Base-by-base conservation (phyloP, 2,113 vertebrate species). In the Phalacrocorax carbo region DNA sequence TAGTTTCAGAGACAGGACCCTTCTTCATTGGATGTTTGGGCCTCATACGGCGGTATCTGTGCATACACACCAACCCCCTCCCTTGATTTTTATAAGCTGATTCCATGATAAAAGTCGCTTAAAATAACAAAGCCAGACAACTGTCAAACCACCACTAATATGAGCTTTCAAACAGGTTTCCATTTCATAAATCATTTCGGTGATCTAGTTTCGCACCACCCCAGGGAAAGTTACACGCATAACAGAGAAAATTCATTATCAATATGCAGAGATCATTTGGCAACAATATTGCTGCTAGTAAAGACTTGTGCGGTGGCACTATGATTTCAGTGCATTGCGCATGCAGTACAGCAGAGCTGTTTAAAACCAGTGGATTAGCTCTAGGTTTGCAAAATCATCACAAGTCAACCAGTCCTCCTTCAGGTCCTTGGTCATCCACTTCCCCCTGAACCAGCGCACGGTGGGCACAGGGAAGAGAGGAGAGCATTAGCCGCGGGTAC, bases 61-160 rank as follows among this genome's bases (percentile, higher is more conserved):
- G 42, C 54, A 65, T 3, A 52, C 16, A 60, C 11, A 58, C 16
- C 44, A 72, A 54, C 18, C 0, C 0, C 12, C 36, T 40, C 23
- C 38, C 60, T 61, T 88, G 54, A 34, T 44, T 92, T 84, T 48
- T 70, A 52, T 61, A 81, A 88, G 78, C 52, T 61, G 90, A 94
- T 88, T 75, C 86, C 27, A 23, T 10, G 48, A 92, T 92, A 96
- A 77, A 93, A 88, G 75, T 40, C 0, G 1, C 80, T 96, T 95
- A 92, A 88, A 96, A 75, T 92, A 93, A 96, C 76, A 94, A 93
- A 88, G 88, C 34, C 80, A 82, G 94, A 78, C 94, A 95, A 88
- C 80, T 88, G 82, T 92, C 90, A 93, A 90, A 81, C 55, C 65
- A 93, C 55, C 68, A 68, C 90, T 94, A 92, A 90, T 40, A 52